Percentiles rank a stretch among this genome's conserved stretches.
Evolutionary conservation across 2,113 vertebrate species (phyloP).

Genomic region (Scomber colias): DNA sequence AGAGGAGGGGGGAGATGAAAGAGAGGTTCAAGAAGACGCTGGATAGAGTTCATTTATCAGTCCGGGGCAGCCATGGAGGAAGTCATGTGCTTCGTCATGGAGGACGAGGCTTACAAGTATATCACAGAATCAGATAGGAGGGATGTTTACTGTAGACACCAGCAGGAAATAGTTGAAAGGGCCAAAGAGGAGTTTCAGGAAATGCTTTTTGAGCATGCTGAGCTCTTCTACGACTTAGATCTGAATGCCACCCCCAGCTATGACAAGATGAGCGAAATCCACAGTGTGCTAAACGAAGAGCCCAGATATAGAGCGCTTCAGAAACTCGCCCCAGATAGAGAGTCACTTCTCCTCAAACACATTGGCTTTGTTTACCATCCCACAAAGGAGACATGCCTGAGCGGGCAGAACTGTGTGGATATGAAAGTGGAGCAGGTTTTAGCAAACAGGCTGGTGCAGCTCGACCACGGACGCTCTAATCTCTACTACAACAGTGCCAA

Average conservation of each 20-base stretch:
- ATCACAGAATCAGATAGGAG: slow-evolving; percentile 95
- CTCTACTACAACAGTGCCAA: slow-evolving; percentile 96
- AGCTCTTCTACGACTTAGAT: slow-evolving; percentile 99
- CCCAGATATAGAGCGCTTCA: slow-evolving; percentile 98
- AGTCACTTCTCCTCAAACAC: slow-evolving; percentile 98
- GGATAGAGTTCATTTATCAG: slow-evolving; percentile 96
- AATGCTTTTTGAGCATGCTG: slow-evolving; percentile 99
- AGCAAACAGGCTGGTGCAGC: slow-evolving; percentile 93
- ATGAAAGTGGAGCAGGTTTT: slow-evolving; percentile 97
- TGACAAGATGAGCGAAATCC: slow-evolving; percentile 99
- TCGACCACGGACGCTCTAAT: slow-evolving; percentile 91
- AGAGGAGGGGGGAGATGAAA: slow-evolving; percentile 96
- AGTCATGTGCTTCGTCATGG: slow-evolving; percentile 97
- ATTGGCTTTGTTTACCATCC: slow-evolving; percentile 99
- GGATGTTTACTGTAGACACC: slow-evolving; percentile 96
- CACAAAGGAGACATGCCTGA: slow-evolving; percentile 98
- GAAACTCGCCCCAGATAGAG: slow-evolving; percentile 97
- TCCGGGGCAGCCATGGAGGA: slow-evolving; percentile 97
- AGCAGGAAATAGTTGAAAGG: slow-evolving; percentile 98
- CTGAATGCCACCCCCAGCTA: slow-evolving; percentile 97
- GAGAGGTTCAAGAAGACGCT: slow-evolving; percentile 98
- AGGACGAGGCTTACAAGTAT: slow-evolving; percentile 97
- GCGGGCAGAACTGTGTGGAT: slow-evolving; percentile 95
- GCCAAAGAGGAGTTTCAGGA: slow-evolving; percentile 99
- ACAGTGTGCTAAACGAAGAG: slow-evolving; percentile 96